Base-by-base conservation (phyloP, 2,113 vertebrate genomes). In the Euleptes europaea region DNA sequence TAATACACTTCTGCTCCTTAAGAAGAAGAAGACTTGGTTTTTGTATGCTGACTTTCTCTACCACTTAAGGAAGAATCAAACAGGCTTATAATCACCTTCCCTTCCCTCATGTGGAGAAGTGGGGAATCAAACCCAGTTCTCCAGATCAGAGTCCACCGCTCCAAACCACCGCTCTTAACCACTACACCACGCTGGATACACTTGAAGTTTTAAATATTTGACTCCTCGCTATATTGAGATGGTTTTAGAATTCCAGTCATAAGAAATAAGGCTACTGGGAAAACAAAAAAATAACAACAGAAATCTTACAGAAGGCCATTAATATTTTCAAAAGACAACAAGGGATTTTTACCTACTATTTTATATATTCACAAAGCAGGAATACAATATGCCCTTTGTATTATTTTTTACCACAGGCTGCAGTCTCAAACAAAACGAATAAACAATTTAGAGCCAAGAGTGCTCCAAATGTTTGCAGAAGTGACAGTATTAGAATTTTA, bases 181-280 rank as follows among this genome's bases (percentile, higher is more conserved):
- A n/a, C 63, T 49, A 0, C 0, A 8, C n/a, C n/a, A 40, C 79
- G 19, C 47, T 86, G 72, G 51, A 60, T 33, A 42, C 87, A 54
- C 23, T 1, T 23, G 0, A 38, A n/a, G 77, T 54, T 86, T 86
- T 4, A 6, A 12, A 3, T 4, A 66, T 72, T 1, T 0, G 11
- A 71, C 63, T 6, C 15, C 15, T 74, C n/a, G 23, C 86, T 0
- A 2, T 28, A 82, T 33, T 42, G 66, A 5, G n/a, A 76, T 21
- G 38, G 51, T 49, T 65, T 79, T 35, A 71, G 8, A 23, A 60
- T 47, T 71, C 13, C 33, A 71, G 4, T 71, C 9, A 31, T 57
- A 35, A 82, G 26, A 21, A 40, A 60, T 35, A 69, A 66, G 19
- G 9, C 42, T 75, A 49, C 1, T 51, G 14, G 26, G 14, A 35